A percentile compares a stretch with the other conserved stretches of the same genome.
These are phyloP conservation scores for Pristionchus maxplancki DNA, from an alignment of 2,888 invertebrate species.

Conservation along the genomic window DNA sequence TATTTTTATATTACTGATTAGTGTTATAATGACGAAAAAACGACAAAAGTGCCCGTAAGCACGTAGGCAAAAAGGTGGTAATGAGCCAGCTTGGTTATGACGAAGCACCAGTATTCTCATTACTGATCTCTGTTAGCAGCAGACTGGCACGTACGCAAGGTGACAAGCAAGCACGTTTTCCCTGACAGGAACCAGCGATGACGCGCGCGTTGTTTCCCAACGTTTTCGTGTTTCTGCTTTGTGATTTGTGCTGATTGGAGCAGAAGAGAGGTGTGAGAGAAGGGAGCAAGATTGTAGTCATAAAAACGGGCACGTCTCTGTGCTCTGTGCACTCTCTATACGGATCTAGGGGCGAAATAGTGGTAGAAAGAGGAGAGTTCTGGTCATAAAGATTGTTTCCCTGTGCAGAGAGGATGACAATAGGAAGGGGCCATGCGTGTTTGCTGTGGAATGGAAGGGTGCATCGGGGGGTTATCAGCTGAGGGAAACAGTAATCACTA, in stretches of 20 bases:
- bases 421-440: background rate
- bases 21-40: too few relatives aligned
- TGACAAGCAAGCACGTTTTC: background rate
- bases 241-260: background rate
- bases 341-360: background rate
- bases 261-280: background rate
- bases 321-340: background rate
- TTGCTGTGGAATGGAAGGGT: background rate
- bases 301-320: background rate
- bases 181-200: background rate
- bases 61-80: too few relatives aligned
- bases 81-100: background rate
- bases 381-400: slow-evolving; percentile 5
- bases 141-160: background rate
- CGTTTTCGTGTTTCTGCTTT: background rate
- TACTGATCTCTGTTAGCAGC: too few relatives aligned
- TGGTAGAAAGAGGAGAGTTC: background rate
- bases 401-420: background rate
- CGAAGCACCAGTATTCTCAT: too few relatives aligned
- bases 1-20: too few relatives aligned
- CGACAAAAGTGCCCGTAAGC: too few relatives aligned
- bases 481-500: too few relatives aligned
- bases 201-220: background rate
- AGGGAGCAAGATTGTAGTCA: slow-evolving; percentile 27
- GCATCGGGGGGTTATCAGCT: background rate